phyloP scores from a whole-genome alignment of 2,888 invertebrate genomes.

The Ormyrus rosae region DNA sequence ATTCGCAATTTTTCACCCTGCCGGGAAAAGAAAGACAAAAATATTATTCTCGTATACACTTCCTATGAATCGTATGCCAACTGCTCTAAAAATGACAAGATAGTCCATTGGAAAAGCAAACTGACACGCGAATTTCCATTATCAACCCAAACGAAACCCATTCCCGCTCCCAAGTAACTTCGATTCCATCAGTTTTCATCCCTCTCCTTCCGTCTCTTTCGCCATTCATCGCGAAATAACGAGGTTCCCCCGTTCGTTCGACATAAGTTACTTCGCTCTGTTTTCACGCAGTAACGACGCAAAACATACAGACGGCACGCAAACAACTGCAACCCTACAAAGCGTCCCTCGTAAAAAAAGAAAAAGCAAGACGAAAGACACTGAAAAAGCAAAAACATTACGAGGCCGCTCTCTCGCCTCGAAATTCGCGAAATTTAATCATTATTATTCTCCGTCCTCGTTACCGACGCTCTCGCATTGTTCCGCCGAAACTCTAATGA shows the following conservation, averaged over 20 bases:
- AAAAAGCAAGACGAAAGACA: not conserved
- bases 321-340: not conserved
- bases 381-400: not conserved
- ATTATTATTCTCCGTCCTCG: slow-evolving; percentile 43
- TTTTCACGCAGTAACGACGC: not conserved
- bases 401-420: not conserved
- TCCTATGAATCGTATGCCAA: too few species aligned
- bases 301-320: not conserved
- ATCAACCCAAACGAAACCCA: slow-evolving; percentile 34
- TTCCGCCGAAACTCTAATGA: slow-evolving; percentile 27
- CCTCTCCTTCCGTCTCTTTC: not conserved
- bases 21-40: too few species aligned
- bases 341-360: not conserved
- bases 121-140: slow-evolving; percentile 10
- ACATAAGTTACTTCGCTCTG: slow-evolving; percentile 10
- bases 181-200: slow-evolving; percentile 5
- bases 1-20: too few species aligned
- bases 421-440: slow-evolving; percentile 39
- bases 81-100: too few species aligned
- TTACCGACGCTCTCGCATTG: slow-evolving; percentile 18
- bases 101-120: not conserved
- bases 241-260: slow-evolving; percentile 10
- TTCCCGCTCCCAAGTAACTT: not conserved
- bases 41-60: too few species aligned
- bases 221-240: slow-evolving; percentile 39